Evolutionary conservation across 2,113 vertebrate species (phyloP).

Genomic region (Fukomys damarensis): DNA sequence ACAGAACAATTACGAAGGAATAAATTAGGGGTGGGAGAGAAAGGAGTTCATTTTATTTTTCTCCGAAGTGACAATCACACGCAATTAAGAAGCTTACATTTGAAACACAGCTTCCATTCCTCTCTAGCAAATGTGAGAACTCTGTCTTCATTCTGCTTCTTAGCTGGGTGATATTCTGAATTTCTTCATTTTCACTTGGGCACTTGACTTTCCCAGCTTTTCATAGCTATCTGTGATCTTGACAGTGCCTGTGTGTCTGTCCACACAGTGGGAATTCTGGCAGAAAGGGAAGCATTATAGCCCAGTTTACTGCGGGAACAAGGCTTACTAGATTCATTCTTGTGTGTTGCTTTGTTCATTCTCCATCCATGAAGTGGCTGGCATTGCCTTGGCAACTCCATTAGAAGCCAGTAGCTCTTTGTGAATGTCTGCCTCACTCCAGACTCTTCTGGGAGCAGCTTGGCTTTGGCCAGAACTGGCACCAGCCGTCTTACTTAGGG

Average conservation of each 20-base stretch:
- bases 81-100: background rate
- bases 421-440: background rate
- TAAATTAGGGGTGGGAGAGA: background rate
- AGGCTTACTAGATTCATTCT: background rate
- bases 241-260: slow-evolving; percentile 60
- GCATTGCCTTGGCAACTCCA: slow-evolving; percentile 71
- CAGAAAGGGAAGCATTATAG: slow-evolving; percentile 41
- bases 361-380: background rate
- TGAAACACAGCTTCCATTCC: background rate
- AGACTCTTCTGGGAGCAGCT: slow-evolving; percentile 52
- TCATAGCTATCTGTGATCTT: slow-evolving; percentile 39
- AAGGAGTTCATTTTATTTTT: background rate
- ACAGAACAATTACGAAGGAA: background rate
- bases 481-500: slow-evolving; percentile 19
- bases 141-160: slow-evolving; percentile 11
- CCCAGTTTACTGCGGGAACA: slow-evolving; percentile 50
- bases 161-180: slow-evolving; percentile 30
- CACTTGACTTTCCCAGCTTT: slow-evolving; percentile 21
- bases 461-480: slow-evolving; percentile 24
- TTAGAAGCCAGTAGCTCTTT: background rate
- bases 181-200: slow-evolving; percentile 64
- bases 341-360: slow-evolving; percentile 54
- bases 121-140: background rate
- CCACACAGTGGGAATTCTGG: slow-evolving; percentile 23
- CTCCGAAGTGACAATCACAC: slow-evolving; percentile 35